Conservation (phyloP, 2,113 vertebrate species). For the Tetrax tetrax region DNA sequence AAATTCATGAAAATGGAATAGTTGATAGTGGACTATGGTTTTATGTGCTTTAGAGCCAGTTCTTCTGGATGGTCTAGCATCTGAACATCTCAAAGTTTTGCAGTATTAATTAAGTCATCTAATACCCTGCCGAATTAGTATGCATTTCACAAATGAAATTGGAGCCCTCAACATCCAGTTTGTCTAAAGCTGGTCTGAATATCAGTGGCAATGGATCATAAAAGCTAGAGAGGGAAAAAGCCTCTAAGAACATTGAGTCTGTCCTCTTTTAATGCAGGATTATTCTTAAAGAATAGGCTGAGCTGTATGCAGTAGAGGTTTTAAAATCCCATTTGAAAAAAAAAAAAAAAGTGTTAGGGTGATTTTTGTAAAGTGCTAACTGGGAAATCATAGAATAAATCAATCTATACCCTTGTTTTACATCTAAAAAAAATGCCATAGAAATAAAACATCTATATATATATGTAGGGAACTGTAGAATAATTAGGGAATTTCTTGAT, state of each 20-base stretch:
- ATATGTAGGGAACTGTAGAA: not conserved
- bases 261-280: not conserved
- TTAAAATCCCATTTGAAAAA: not conserved
- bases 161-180: not conserved
- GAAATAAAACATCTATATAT: not conserved
- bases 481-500: not conserved
- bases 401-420: not conserved
- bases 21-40: not conserved
- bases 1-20: not conserved
- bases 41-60: not conserved
- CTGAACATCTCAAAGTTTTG: not conserved
- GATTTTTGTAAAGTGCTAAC: not conserved
- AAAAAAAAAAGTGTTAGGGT: not conserved
- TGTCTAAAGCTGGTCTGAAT: not conserved
- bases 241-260: not conserved
- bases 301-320: not conserved
- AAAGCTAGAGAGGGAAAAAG: not conserved
- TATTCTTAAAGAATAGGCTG: not conserved
- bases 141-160: not conserved
- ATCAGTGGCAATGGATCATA: not conserved
- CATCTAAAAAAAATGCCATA: not conserved
- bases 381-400: not conserved
- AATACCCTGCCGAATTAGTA: not conserved
- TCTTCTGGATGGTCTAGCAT: not conserved
- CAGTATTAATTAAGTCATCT: conserved; percentile 34